Conservation (phyloP, 2,888 invertebrate species). For the Aleiodes testaceus region DNA sequence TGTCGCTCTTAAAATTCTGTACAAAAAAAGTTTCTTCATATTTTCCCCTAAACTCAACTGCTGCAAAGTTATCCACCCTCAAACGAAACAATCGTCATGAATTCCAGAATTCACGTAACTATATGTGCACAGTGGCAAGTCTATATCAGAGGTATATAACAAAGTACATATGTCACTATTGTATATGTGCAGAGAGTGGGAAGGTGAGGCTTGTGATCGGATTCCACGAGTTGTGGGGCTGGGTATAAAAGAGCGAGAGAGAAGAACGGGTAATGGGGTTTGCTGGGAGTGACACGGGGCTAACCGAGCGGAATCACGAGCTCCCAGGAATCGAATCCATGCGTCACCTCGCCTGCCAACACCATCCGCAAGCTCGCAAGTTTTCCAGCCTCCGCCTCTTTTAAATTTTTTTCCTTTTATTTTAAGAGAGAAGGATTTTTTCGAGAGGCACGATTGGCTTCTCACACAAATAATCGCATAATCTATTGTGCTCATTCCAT, state of each 20-base stretch:
- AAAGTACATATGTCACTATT: constrained; percentile 38
- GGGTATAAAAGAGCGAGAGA: constrained; percentile 5
- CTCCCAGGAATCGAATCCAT: constrained; percentile 73
- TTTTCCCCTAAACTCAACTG: no score
- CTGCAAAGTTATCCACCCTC: no score
- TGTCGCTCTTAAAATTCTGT: no score
- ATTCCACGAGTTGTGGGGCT: constrained; percentile 49
- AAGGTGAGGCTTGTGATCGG: constrained; percentile 33
- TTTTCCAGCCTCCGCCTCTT: constrained; percentile 55
- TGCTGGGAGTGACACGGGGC: constrained; percentile 72
- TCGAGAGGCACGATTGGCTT: background rate
- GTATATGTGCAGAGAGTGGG: constrained; percentile 35
- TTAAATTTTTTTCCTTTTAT: no score
- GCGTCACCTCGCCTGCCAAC: constrained; percentile 73
- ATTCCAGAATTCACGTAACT: background rate
- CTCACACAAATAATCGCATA: constrained; percentile 69
- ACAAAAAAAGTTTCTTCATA: no score
- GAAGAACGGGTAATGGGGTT: constrained; percentile 69
- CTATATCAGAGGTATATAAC: constrained; percentile 27
- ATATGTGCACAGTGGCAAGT: constrained; percentile 8
- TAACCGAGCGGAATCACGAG: constrained; percentile 74
- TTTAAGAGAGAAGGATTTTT: background rate
- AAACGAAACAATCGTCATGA: no score
- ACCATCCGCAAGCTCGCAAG: constrained; percentile 70
- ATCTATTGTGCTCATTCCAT: constrained; percentile 72